Base-by-base conservation (phyloP, 1,140 invertebrate species). In the Neoseiulus cucumeris region DNA sequence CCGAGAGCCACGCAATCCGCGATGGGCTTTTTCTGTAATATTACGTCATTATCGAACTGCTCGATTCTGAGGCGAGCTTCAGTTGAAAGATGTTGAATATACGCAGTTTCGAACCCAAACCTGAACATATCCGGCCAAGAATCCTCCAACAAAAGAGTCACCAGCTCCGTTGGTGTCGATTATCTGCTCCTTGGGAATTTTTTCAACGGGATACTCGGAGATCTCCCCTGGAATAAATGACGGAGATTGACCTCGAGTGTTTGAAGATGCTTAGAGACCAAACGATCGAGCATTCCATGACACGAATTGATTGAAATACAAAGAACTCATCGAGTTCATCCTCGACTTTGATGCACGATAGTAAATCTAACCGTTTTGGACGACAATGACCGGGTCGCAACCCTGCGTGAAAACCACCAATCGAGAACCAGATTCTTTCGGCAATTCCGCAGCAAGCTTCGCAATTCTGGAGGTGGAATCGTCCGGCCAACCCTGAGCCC, bases 111-210 rank as follows among this genome's bases (percentile, higher is more conserved):
- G 14, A 47, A n/a, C 42, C 42, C 22, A 25, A 17, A 59, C 51
- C 51, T 59, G 25, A 25, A 59, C 33, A 20, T 59, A 22, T 59
- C 51, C 51, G 17, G 51, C 51, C 25, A 59, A 20, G 33, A 59
- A 59, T 4, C 51, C 51, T 17, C 51, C 51, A 12, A 59, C 51
- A 9, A 59, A 59, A 20, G 51, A 25, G 22, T 59, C 51, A 17
- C 51, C 51, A 25, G 51, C 51, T 59, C 51, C 51, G 51, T 59
- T 59, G 25, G 51, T 59, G 9, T 59, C 51, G 12, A 59, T 33
- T 14, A 59, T 59, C 1, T 59, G 14, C 20, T 17, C 14, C 20
- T 59, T 59, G 25, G 51, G 51, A 18, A 59, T 1, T 20, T 25
- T 1, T 18, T 59, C 22, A 6, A 59, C 51, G 9, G 51, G 51